Evolutionary conservation across 53 echinoderm and acorn worm genomes (phyloP).

Genomic region (Temnopleurus reevesii): DNA sequence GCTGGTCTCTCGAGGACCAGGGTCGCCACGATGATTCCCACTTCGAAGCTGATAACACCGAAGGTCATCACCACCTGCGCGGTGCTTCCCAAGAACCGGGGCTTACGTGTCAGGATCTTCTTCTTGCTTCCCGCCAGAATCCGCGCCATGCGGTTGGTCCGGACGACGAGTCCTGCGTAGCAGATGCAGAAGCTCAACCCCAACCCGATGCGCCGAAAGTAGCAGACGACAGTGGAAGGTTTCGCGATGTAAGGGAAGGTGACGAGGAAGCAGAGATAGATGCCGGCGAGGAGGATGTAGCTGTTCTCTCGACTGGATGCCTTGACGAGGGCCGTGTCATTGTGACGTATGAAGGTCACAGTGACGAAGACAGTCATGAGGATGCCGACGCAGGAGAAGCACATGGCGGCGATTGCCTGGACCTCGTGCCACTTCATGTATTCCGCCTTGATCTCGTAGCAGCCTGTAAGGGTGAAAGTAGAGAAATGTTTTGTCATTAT

Average conservation of each 20-base stretch:
- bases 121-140: conserved; percentile 94
- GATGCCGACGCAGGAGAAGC: conserved; percentile 82
- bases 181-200: conserved; percentile 92
- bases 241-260: conserved; percentile 84
- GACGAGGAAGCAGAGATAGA: conserved; percentile 79
- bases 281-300: conserved; percentile 86
- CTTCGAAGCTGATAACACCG: conserved; percentile 73
- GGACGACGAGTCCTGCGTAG: conserved; percentile 85
- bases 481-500: no score
- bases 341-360: conserved; percentile 83
- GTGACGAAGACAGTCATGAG: conserved; percentile 83
- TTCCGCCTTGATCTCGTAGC: conserved; percentile 76
- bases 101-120: conserved; percentile 94
- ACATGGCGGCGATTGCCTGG: conserved; percentile 77
- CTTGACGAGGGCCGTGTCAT: conserved; percentile 92
- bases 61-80: conserved; percentile 98
- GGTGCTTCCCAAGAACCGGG: conserved; percentile 85
- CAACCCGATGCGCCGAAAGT: conserved; percentile 76
- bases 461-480: conserved; percentile 56
- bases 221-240: conserved; percentile 79
- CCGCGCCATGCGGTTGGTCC: conserved; percentile 95
- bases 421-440: conserved; percentile 86
- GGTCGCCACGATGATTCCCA: conserved; percentile 71
- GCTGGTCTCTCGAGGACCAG: conserved; percentile 79
- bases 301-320: conserved; percentile 98